Evolutionary conservation across 2,888 invertebrate species (phyloP).

Genomic region (Aplocera efformata): DNA sequence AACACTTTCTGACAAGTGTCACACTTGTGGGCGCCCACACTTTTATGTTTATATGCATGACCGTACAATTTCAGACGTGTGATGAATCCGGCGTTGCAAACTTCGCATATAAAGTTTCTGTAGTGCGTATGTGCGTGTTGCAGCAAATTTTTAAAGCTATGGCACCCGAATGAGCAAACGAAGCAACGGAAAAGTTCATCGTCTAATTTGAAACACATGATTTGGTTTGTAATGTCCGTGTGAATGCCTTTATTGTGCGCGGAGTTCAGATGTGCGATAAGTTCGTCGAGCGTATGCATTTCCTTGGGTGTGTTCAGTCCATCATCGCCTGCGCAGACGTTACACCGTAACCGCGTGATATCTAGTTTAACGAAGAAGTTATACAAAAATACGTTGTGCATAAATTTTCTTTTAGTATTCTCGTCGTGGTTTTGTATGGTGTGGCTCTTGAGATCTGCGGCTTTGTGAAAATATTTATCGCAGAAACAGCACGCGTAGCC

Average conservation of each 20-base stretch:
- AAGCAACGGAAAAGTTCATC: conserved; percentile 38
- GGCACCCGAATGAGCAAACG: conserved; percentile 37
- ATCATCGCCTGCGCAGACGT: conserved; percentile 29
- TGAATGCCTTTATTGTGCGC: conserved; percentile 34
- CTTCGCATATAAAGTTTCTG: conserved; percentile 45
- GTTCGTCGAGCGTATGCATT: conserved; percentile 27
- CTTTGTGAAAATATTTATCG: conserved; percentile 40
- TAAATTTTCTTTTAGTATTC: conserved; percentile 41
- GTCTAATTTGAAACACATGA: conserved; percentile 51
- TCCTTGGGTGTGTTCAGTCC: background rate
- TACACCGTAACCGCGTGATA: conserved; percentile 42
- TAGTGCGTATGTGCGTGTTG: conserved; percentile 54
- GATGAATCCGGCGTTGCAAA: conserved; percentile 48
- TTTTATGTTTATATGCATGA: conserved; percentile 47
- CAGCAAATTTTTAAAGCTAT: conserved; percentile 44
- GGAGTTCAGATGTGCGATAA: conserved; percentile 28
- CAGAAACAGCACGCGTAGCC: conserved; percentile 59
- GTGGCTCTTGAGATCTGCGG: conserved; percentile 50
- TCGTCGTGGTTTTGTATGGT: conserved; percentile 41
- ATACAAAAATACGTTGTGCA: conserved; percentile 38
- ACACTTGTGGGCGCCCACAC: conserved; percentile 48
- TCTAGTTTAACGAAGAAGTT: conserved; percentile 43
- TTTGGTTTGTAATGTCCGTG: conserved; percentile 45
- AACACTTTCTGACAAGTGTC: conserved; percentile 63
- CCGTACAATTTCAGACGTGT: conserved; percentile 39